phyloP scores from a whole-genome alignment of 1,140 invertebrate genomes.

The Drosophila kohkoa region DNA sequence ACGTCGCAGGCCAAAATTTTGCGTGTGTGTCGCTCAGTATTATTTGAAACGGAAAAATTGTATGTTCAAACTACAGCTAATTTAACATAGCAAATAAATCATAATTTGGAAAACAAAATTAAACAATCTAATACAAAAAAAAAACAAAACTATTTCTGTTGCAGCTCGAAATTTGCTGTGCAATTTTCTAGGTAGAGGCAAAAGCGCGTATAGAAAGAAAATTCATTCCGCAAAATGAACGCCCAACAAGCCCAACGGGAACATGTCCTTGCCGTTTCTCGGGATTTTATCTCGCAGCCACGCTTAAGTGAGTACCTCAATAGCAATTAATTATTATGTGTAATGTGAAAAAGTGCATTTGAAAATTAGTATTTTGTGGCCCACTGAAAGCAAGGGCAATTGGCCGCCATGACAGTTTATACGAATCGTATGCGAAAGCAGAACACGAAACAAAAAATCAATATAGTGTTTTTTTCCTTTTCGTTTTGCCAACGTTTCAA shows the following conservation, averaged over 20 bases:
- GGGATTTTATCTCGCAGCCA: constrained; percentile 99
- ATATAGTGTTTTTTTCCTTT: constrained; percentile 46
- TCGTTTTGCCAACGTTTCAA: constrained; percentile 1
- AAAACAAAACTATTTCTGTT: constrained; percentile 32
- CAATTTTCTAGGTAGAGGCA: constrained; percentile 72
- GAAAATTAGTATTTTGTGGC: constrained; percentile 22
- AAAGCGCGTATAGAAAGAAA: constrained; percentile 58
- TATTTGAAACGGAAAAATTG: constrained; percentile 79
- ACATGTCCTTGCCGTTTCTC: constrained; percentile 95
- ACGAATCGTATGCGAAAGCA: constrained; percentile 60
- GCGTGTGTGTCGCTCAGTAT: constrained; percentile 76
- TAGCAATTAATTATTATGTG: constrained; percentile 12
- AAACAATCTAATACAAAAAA: constrained; percentile 28
- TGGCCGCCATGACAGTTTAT: constrained; percentile 77
- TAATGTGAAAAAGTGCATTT: constrained; percentile 17
- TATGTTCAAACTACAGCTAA: constrained; percentile 47
- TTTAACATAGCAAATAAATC: background rate
- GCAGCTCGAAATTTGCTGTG: constrained; percentile 80
- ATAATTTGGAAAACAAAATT: background rate
- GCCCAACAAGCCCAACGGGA: constrained; percentile 88
- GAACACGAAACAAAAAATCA: constrained; percentile 70
- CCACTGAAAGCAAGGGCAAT: constrained; percentile 26
- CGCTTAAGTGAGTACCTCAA: constrained; percentile 94
- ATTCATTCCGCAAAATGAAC: constrained; percentile 68
- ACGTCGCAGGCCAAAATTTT: constrained; percentile 79